phyloP scores from a whole-genome alignment of 2,113 vertebrate species.

The Carettochelys insculpta region DNA sequence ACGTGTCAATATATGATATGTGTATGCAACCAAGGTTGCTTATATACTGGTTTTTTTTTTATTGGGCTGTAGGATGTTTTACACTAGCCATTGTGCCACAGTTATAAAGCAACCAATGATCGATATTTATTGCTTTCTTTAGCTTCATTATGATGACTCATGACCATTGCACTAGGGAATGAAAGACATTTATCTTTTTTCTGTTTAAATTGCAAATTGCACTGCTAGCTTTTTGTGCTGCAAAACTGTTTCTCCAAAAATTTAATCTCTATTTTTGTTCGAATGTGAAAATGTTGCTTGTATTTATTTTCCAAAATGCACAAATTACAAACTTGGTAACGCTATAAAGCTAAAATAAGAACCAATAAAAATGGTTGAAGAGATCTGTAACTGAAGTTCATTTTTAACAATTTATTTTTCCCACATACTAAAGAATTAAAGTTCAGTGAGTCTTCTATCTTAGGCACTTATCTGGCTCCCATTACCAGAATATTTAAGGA shows the following conservation, averaged over 20 bases:
- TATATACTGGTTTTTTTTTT: not conserved
- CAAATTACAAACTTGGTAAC: slow-evolving; percentile 35
- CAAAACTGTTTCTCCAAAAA: slow-evolving; percentile 41
- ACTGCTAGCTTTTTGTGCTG: slow-evolving; percentile 33
- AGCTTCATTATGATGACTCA: slow-evolving; percentile 33
- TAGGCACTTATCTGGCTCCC: not conserved
- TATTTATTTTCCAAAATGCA: slow-evolving; percentile 11
- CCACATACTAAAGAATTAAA: not conserved
- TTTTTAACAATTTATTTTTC: not conserved
- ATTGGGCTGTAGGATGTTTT: not conserved
- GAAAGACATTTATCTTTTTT: slow-evolving; percentile 36
- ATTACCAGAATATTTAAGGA: not conserved
- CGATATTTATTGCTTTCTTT: slow-evolving; percentile 38
- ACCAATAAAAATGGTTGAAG: not conserved
- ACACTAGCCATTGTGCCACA: not conserved
- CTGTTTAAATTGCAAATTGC: slow-evolving; percentile 45
- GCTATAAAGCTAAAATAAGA: slow-evolving; percentile 15
- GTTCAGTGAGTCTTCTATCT: not conserved
- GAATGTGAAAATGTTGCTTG: not conserved
- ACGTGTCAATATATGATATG: not conserved
- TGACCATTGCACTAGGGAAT: slow-evolving; percentile 33
- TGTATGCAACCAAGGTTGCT: not conserved
- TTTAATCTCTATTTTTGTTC: not conserved
- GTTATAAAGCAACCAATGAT: not conserved
- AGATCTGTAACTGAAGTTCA: not conserved